phyloP scores from a whole-genome alignment of 2,113 vertebrate genomes.

The Sprattus sprattus region DNA sequence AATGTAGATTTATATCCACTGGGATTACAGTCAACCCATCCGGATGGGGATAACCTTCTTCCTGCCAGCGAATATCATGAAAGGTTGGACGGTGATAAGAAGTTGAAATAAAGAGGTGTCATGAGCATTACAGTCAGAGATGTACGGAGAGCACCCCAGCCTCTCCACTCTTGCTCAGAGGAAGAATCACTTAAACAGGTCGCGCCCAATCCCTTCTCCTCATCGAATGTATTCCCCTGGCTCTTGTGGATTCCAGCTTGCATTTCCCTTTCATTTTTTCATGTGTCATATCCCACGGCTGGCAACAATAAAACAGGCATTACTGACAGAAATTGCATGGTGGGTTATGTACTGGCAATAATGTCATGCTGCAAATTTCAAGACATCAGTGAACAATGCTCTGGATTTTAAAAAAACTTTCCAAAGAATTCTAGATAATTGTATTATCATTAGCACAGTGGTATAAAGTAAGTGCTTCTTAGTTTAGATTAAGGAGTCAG shows the following conservation, averaged over 20 bases:
- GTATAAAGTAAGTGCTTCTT: not conserved
- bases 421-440: not conserved
- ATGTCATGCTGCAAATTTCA: not conserved
- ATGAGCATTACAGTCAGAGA: not conserved
- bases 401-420: not conserved
- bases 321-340: not conserved
- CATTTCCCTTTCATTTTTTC: not conserved
- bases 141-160: not conserved
- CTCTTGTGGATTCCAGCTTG: not conserved
- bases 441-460: not conserved
- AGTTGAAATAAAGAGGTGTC: conserved; percentile 50
- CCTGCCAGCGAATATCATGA: conserved; percentile 50
- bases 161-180: not conserved
- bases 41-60: conserved; percentile 58
- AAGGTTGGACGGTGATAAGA: conserved; percentile 60
- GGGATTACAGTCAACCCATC: conserved; percentile 67
- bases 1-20: conserved; percentile 77
- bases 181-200: conserved; percentile 10
- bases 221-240: not conserved
- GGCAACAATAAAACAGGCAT: conserved; percentile 4
- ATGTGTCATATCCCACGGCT: not conserved
- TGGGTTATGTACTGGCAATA: not conserved
- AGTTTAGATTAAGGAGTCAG: not conserved
- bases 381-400: not conserved
- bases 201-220: not conserved